phyloP scores from a whole-genome alignment of 2,113 vertebrate species.

The Plecotus auritus region DNA sequence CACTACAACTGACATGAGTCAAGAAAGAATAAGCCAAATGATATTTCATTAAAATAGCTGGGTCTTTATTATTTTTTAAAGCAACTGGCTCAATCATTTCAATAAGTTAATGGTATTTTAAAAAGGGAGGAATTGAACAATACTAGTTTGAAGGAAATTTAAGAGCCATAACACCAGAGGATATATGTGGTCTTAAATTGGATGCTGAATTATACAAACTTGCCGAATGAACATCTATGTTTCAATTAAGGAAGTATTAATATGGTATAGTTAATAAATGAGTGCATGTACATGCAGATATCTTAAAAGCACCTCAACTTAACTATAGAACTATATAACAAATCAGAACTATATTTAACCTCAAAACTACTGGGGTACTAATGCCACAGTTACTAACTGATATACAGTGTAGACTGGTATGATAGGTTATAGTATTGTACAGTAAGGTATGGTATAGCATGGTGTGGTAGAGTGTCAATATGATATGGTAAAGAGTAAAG shows the following conservation, averaged over 20 bases:
- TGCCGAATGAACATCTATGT: not conserved
- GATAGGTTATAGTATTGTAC: not conserved
- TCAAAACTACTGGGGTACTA: not conserved
- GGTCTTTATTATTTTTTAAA: slow-evolving; percentile 1
- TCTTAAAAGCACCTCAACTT: not conserved
- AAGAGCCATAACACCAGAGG: not conserved
- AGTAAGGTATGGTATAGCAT: not conserved
- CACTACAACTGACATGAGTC: not conserved
- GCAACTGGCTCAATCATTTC: not conserved
- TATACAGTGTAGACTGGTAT: not conserved
- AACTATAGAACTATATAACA: not conserved
- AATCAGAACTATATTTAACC: not conserved
- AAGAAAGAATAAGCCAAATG: not conserved
- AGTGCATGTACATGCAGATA: not conserved
- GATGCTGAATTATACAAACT: not conserved
- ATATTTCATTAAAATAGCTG: not conserved
- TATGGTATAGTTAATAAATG: not conserved
- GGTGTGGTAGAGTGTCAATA: not conserved
- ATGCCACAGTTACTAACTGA: not conserved
- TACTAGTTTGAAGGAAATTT: not conserved
- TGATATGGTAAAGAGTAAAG: not conserved
- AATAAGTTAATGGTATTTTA: not conserved
- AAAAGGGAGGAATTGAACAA: not conserved
- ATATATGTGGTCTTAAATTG: not conserved
- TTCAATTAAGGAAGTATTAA: not conserved